A percentile compares a stretch with the other conserved stretches of the same genome.
Conservation (phyloP, 1,140 invertebrate species). For the Drosophila bifasciata region DNA sequence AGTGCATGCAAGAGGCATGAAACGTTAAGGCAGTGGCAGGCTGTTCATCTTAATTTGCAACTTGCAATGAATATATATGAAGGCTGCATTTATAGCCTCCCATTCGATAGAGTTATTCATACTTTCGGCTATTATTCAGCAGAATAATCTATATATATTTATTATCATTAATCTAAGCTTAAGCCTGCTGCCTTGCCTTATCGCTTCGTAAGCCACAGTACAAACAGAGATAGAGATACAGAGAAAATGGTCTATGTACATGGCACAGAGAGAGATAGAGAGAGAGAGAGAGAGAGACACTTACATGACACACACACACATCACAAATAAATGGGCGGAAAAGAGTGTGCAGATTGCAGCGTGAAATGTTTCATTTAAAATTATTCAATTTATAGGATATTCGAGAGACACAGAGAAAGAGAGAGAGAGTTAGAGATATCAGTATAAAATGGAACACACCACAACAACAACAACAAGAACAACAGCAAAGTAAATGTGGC, state of each 20-base stretch:
- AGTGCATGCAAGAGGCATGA: conserved; percentile 87
- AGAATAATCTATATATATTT: too few relatives aligned
- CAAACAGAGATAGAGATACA: not conserved
- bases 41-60: too few relatives aligned
- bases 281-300: conserved; percentile 20
- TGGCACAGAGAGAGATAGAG: not conserved
- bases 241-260: conserved; percentile 1
- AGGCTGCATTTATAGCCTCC: too few relatives aligned
- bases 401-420: too few relatives aligned
- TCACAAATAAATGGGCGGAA: conserved; percentile 8
- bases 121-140: too few relatives aligned
- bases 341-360: conserved; percentile 16
- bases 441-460: conserved; percentile 2
- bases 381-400: conserved; percentile 7
- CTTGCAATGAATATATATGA: too few relatives aligned
- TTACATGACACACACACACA: conserved; percentile 50
- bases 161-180: too few relatives aligned
- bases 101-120: too few relatives aligned
- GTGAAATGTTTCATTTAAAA: conserved; percentile 14
- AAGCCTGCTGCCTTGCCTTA: too few relatives aligned
- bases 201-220: not conserved
- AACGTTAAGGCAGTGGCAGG: too few relatives aligned
- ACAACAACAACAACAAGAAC: not conserved
- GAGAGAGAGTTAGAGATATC: too few relatives aligned
- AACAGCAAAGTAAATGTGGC: not conserved